phyloP scores from a whole-genome alignment of 2,888 invertebrate genomes.

The Noctua pronuba region DNA sequence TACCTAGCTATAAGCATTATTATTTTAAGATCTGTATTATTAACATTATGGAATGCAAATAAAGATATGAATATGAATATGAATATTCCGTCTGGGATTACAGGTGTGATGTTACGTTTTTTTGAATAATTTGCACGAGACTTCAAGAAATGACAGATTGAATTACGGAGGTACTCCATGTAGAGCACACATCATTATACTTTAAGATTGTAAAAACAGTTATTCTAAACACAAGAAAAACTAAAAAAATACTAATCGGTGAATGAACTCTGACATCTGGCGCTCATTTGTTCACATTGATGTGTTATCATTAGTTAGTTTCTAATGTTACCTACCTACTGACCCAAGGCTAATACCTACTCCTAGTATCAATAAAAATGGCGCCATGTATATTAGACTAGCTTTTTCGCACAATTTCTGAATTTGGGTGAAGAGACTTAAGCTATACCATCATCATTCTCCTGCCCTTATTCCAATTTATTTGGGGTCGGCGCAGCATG shows the following conservation, averaged over 20 bases:
- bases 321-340: constrained; percentile 16
- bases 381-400: constrained; percentile 1
- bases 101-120: too few relatives aligned
- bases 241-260: constrained; percentile 32
- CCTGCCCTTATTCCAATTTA: too few relatives aligned
- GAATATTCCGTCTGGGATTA: too few relatives aligned
- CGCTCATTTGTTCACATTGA: constrained; percentile 20
- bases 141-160: not conserved
- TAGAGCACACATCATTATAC: not conserved
- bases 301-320: constrained; percentile 30
- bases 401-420: not conserved
- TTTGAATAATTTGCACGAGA: not conserved
- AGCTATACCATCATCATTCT: not conserved
- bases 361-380: not conserved
- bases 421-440: not conserved
- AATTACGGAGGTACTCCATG: not conserved
- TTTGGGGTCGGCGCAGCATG: too few relatives aligned
- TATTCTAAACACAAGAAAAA: constrained; percentile 10
- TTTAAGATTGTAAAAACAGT: not conserved
- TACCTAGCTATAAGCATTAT: too few relatives aligned
- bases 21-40: too few relatives aligned
- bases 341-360: constrained; percentile 7
- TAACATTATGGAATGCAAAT: too few relatives aligned
- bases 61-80: too few relatives aligned
- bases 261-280: constrained; percentile 52